Conservation (phyloP, 2,888 invertebrate species). For the Caprella mutica region DNA sequence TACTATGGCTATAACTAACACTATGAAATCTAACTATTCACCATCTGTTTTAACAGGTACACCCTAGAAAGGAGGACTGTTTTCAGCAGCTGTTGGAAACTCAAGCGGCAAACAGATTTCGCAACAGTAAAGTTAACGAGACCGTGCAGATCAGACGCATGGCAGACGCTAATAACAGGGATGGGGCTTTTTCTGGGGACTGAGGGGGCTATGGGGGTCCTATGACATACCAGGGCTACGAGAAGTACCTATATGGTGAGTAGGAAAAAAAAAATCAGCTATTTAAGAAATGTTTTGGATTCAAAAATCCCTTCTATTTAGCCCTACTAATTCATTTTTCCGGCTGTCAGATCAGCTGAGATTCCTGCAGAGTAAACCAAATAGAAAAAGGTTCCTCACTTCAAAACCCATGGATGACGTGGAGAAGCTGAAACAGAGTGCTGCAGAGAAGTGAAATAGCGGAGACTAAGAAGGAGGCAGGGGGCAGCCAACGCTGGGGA, state of each 20-base stretch:
- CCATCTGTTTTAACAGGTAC: conserved; percentile 56
- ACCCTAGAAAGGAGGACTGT: conserved; percentile 79
- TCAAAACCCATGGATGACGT: conserved; percentile 30
- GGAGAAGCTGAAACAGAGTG: conserved; percentile 18
- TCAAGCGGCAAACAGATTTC: conserved; percentile 71
- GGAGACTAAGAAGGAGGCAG: neutral
- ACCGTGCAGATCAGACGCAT: conserved; percentile 74
- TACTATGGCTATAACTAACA: too few species aligned
- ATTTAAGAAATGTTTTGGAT: neutral
- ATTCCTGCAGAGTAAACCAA: conserved; percentile 31
- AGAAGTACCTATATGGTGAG: conserved; percentile 68
- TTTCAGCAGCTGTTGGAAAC: conserved; percentile 86
- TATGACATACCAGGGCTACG: conserved; percentile 52
- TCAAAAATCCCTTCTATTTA: neutral
- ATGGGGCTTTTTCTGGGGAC: conserved; percentile 45
- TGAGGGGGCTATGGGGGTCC: conserved; percentile 46
- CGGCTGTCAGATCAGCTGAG: conserved; percentile 36
- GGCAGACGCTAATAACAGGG: conserved; percentile 68
- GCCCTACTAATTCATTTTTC: neutral
- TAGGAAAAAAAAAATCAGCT: neutral
- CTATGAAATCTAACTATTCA: too few species aligned
- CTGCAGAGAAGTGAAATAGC: neutral
- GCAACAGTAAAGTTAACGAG: conserved; percentile 78
- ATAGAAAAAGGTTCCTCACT: conserved; percentile 18
- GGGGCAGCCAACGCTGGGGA: too few species aligned